Percentiles rank a stretch among this genome's conserved stretches.
These are phyloP conservation scores for Bradynema listronoti DNA, from an alignment of 1,140 invertebrate species.

Conservation along the genomic window DNA sequence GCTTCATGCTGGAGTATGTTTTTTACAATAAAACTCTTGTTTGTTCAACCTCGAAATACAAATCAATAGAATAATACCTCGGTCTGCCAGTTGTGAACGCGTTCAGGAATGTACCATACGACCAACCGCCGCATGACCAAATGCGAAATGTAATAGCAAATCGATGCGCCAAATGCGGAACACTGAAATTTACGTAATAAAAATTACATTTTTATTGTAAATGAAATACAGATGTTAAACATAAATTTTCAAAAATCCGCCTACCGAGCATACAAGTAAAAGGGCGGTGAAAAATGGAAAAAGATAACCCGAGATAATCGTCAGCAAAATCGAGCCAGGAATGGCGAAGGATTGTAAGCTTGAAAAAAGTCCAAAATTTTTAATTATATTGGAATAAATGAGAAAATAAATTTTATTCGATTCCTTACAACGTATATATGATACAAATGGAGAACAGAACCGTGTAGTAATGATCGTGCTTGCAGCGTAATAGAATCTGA, in stretches of 20 bases:
- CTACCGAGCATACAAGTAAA: constrained; percentile 1
- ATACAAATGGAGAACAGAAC: constrained; percentile 80
- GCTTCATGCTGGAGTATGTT: neutral
- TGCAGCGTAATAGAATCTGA: constrained; percentile 80
- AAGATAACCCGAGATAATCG: constrained; percentile 90
- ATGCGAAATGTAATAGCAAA: constrained; percentile 87
- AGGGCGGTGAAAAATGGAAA: constrained; percentile 65
- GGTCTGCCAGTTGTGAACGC: constrained; percentile 74
- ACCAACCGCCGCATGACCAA: constrained; percentile 77
- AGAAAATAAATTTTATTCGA: constrained; percentile 13
- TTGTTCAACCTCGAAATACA: too few relatives aligned
- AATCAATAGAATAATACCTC: constrained; percentile 64
- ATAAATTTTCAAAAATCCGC: constrained; percentile 1
- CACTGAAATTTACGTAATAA: constrained; percentile 63
- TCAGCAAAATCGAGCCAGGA: constrained; percentile 94
- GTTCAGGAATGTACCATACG: constrained; percentile 78
- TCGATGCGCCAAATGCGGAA: constrained; percentile 85
- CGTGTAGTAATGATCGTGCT: constrained; percentile 84
- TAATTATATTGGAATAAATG: constrained; percentile 15
- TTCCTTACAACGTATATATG: constrained; percentile 85
- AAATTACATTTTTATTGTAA: constrained; percentile 5
- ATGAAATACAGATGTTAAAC: constrained; percentile 3
- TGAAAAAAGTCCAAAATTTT: constrained; percentile 20
- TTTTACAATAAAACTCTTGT: too few relatives aligned
- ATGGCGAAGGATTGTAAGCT: constrained; percentile 99